Evolutionary conservation across 2,888 invertebrate genomes (phyloP).

Genomic region (Euzetes globulus): DNA sequence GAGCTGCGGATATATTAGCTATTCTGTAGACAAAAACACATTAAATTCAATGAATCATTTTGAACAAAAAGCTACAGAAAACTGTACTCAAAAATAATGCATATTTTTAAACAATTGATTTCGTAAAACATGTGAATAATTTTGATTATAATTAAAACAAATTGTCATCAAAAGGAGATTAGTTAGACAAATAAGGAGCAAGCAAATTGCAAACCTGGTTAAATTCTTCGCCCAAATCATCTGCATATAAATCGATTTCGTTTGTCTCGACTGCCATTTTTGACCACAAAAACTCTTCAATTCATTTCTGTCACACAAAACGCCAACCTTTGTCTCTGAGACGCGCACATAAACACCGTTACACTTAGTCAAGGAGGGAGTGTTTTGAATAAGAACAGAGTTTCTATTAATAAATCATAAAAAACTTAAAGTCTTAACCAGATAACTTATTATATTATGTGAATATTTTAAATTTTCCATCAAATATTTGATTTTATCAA

Average conservation of each 20-base stretch:
- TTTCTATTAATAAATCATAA: too few species aligned
- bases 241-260: slow-evolving; percentile 94
- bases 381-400: too few species aligned
- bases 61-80: neutral
- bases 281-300: neutral
- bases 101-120: neutral
- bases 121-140: neutral
- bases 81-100: neutral
- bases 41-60: neutral
- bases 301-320: neutral
- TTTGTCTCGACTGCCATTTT: slow-evolving; percentile 66
- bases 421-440: too few species aligned
- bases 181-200: neutral
- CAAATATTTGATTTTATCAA: too few species aligned
- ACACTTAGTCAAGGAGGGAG: neutral
- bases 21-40: neutral
- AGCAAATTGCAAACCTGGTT: slow-evolving; percentile 58
- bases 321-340: neutral
- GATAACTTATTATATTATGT: too few species aligned
- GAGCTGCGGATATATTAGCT: neutral
- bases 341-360: neutral
- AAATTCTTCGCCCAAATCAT: slow-evolving; percentile 92
- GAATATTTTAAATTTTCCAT: too few species aligned
- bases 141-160: neutral
- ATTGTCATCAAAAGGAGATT: neutral